These are phyloP conservation scores for Dasypolia templi DNA, from an alignment of 2,888 invertebrate genomes.

Conservation along the genomic window DNA sequence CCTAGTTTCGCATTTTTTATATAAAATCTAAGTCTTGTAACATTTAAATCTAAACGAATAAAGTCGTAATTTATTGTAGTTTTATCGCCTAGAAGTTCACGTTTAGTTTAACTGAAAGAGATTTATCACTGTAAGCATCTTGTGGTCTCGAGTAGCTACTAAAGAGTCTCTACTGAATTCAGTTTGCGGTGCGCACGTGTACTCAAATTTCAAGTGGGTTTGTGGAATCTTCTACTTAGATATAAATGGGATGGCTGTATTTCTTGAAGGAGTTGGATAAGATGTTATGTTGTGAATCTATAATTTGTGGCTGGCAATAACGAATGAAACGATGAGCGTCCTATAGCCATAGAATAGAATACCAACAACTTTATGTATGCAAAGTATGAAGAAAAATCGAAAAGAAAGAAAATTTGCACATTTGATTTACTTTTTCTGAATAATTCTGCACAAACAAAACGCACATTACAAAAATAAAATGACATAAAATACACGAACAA, in stretches of 20 bases:
- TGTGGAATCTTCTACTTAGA: conserved; percentile 9
- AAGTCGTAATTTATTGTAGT: conserved; percentile 26
- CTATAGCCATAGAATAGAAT: not conserved
- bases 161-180: conserved; percentile 42
- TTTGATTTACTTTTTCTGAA: no score
- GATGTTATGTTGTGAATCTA: not conserved
- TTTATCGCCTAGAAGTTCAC: conserved; percentile 31
- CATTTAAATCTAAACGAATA: conserved; percentile 14
- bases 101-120: conserved; percentile 54
- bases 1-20: no score
- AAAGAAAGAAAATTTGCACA: no score
- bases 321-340: not conserved
- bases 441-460: no score
- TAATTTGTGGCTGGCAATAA: not conserved
- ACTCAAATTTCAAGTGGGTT: conserved; percentile 30
- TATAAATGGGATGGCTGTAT: not conserved
- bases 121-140: conserved; percentile 51
- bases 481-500: no score
- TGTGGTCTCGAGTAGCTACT: conserved; percentile 30
- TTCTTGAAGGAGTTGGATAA: not conserved
- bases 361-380: not conserved
- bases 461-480: no score
- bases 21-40: no score
- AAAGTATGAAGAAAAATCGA: no score
- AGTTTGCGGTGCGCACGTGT: conserved; percentile 11